Evolutionary conservation across 1,140 invertebrate species (phyloP).

Genomic region (Saccostrea glomerata): DNA sequence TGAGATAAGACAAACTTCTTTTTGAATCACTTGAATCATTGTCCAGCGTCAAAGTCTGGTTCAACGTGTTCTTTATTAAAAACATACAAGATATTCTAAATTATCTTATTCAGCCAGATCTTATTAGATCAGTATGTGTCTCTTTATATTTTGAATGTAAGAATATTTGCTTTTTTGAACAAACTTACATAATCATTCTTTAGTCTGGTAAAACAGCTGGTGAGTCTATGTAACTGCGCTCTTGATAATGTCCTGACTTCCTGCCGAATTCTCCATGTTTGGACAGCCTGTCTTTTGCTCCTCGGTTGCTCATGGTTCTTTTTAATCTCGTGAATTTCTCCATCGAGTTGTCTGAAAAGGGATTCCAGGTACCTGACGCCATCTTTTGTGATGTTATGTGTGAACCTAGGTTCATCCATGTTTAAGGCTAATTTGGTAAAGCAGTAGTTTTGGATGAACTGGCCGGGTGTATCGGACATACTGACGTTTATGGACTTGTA

Average conservation of each 20-base stretch:
- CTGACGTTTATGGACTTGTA: not conserved
- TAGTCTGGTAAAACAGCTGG: not conserved
- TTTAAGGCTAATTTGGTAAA: not conserved
- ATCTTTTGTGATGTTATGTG: slow-evolving; percentile 4
- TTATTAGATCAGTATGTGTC: too few relatives aligned
- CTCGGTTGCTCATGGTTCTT: not conserved
- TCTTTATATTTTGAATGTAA: too few relatives aligned
- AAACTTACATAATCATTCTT: slow-evolving; percentile 23
- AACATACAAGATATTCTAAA: too few relatives aligned
- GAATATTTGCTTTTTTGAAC: too few relatives aligned
- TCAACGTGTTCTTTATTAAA: too few relatives aligned
- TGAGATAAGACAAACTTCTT: too few relatives aligned
- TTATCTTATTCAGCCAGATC: too few relatives aligned
- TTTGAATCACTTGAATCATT: too few relatives aligned
- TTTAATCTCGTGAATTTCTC: not conserved
- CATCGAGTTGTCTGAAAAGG: not conserved
- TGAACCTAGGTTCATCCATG: not conserved
- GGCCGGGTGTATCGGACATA: not conserved
- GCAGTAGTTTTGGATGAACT: slow-evolving; percentile 5
- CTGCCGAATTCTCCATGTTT: not conserved
- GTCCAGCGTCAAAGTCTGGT: too few relatives aligned
- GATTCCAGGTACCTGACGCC: not conserved
- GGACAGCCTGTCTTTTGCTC: not conserved
- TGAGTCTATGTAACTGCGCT: not conserved
- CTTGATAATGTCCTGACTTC: not conserved